These are phyloP conservation scores for Rhinoraja longicauda DNA, from an alignment of 2,797 vertebrate genomes.

Conservation along the genomic window DNA sequence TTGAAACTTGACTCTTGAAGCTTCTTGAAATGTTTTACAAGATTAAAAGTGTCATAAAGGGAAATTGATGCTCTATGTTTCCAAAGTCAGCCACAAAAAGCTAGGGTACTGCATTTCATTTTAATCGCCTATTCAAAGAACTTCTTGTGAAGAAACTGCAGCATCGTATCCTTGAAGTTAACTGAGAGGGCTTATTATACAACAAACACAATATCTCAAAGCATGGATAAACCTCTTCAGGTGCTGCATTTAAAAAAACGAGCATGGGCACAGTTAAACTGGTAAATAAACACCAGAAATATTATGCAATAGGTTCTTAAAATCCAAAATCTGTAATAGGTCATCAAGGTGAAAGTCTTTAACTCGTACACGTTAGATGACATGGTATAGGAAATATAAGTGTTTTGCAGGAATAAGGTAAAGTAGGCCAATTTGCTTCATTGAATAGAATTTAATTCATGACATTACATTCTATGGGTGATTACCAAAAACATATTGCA, in stretches of 20 bases:
- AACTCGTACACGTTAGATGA: neutral
- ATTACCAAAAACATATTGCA: neutral
- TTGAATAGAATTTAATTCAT: neutral
- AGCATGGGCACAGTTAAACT: neutral
- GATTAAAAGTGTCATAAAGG: neutral
- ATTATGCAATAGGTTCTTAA: neutral
- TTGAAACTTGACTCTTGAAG: too few species aligned
- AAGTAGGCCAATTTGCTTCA: neutral
- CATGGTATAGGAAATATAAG: neutral
- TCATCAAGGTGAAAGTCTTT: neutral
- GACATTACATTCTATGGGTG: neutral
- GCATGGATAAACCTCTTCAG: neutral
- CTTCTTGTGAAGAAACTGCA: neutral
- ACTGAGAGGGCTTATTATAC: neutral
- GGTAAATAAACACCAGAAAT: neutral
- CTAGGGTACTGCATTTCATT: neutral
- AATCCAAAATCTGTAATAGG: neutral
- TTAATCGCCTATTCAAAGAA: neutral
- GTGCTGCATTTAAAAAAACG: neutral
- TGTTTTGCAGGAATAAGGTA: neutral
- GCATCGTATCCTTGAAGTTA: neutral
- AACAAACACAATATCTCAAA: neutral
- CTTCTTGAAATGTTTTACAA: neutral
- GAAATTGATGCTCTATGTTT: neutral
- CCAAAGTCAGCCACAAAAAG: too few species aligned